phyloP scores from a whole-genome alignment of 2,797 vertebrate species.

The Chelon auratus region DNA sequence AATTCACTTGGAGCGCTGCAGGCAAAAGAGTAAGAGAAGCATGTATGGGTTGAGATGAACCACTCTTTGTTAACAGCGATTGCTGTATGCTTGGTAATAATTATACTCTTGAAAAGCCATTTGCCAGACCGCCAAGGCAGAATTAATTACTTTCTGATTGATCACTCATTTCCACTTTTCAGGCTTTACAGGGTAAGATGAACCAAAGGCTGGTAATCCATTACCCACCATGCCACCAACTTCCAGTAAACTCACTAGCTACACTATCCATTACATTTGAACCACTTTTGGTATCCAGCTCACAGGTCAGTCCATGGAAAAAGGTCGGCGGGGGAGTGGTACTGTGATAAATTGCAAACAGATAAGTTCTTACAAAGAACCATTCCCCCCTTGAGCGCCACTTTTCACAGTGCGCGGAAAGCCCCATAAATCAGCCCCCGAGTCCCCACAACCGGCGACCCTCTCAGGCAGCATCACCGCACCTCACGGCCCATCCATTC shows the following conservation, averaged over 20 bases:
- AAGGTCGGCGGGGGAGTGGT: slow-evolving; percentile 54
- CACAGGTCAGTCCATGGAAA: slow-evolving; percentile 49
- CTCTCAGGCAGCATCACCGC: slow-evolving; percentile 27
- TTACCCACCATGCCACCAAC: slow-evolving; percentile 27
- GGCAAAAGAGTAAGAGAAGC: slow-evolving; percentile 19
- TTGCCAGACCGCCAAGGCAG: slow-evolving; percentile 43
- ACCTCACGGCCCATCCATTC: slow-evolving; percentile 37
- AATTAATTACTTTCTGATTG: slow-evolving; percentile 69
- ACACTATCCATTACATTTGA: slow-evolving; percentile 58
- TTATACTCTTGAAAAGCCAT: slow-evolving; percentile 54
- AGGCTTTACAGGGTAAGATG: slow-evolving; percentile 39
- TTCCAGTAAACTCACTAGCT: slow-evolving; percentile 22
- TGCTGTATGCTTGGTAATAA: slow-evolving; percentile 53
- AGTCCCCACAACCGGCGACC: slow-evolving; percentile 28
- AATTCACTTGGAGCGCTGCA: slow-evolving; percentile 37
- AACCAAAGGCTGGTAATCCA: slow-evolving; percentile 29
- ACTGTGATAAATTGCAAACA: slow-evolving; percentile 82
- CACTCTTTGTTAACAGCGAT: slow-evolving; percentile 41
- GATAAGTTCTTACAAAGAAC: slow-evolving; percentile 80
- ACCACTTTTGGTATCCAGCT: slow-evolving; percentile 57
- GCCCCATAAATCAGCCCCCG: slow-evolving; percentile 81
- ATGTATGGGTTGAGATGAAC: slow-evolving; percentile 31
- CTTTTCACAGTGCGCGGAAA: slow-evolving; percentile 61
- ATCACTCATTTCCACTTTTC: slow-evolving; percentile 58
- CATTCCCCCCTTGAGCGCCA: slow-evolving; percentile 42